Evolutionary conservation across 2,888 invertebrate species (phyloP).

Genomic region (Capitulum mitella): DNA sequence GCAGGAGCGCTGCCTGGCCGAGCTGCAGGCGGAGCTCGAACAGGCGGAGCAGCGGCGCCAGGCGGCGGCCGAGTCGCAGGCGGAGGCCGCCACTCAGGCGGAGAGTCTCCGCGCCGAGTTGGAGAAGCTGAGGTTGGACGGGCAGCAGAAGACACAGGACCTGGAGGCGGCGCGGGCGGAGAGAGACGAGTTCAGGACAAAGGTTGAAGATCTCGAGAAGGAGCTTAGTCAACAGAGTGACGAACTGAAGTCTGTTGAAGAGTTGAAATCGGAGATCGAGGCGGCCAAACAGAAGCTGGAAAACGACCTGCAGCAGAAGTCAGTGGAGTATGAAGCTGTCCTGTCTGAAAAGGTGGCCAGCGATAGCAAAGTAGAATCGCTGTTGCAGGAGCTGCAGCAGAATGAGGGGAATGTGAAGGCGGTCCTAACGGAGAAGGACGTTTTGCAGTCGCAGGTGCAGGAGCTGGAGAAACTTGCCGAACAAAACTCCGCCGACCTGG

Average conservation of each 20-base stretch:
- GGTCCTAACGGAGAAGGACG: not conserved
- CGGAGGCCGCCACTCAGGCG: not conserved
- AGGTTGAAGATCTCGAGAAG: not conserved
- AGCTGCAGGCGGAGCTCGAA: too few species aligned
- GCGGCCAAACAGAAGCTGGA: not conserved
- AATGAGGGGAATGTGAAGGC: not conserved
- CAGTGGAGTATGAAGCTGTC: not conserved
- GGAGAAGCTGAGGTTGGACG: not conserved
- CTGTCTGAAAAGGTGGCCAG: not conserved
- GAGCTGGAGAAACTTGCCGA: not conserved
- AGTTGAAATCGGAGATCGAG: not conserved
- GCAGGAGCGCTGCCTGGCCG: too few species aligned
- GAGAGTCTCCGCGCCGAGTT: not conserved
- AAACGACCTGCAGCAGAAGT: not conserved
- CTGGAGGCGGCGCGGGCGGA: not conserved
- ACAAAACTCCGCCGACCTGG: not conserved
- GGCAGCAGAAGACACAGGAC: not conserved
- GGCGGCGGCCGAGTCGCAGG: not conserved
- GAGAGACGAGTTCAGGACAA: not conserved
- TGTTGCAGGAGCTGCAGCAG: not conserved
- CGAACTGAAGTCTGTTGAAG: not conserved
- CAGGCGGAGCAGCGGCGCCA: not conserved
- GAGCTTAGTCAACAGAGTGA: not conserved
- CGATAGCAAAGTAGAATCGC: not conserved
- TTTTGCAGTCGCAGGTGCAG: not conserved